Conservation (phyloP, 2,113 vertebrate genomes). For the Rhinolophus ferrumequinum region DNA sequence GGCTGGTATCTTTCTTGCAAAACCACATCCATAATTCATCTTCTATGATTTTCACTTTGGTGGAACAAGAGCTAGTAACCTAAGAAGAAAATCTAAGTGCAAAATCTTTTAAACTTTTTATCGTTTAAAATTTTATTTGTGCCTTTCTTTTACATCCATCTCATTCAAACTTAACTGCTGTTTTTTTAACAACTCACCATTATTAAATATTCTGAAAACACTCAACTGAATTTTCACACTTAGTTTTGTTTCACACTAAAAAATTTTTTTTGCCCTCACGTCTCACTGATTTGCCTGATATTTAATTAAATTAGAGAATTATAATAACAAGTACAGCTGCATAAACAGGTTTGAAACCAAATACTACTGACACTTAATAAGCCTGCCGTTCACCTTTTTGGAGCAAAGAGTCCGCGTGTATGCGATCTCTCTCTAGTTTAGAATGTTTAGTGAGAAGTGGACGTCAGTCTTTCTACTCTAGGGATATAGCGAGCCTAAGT, state of each 20-base stretch:
- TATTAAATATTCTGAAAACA: slow-evolving; percentile 45
- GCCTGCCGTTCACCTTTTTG: background rate
- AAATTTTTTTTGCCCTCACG: background rate
- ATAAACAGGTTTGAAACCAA: background rate
- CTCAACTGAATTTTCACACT: background rate
- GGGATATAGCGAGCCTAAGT: background rate
- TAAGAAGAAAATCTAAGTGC: slow-evolving; percentile 16
- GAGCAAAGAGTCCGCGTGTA: background rate
- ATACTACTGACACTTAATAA: background rate
- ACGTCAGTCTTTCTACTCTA: background rate
- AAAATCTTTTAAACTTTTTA: slow-evolving; percentile 2
- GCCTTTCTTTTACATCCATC: background rate
- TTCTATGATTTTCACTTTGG: slow-evolving; percentile 20
- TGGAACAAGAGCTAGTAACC: background rate
- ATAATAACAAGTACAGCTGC: background rate
- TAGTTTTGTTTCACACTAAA: slow-evolving; percentile 20
- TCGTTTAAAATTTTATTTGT: background rate
- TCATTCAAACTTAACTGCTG: background rate
- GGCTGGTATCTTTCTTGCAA: background rate
- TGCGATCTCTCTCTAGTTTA: background rate
- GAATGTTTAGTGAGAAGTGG: background rate
- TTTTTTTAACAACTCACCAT: background rate
- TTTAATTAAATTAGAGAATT: background rate
- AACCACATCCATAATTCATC: background rate
- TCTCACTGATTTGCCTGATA: slow-evolving; percentile 6